Percentiles rank a stretch among this genome's conserved stretches.
These are phyloP conservation scores for Eidolon dupreanum DNA, from an alignment of 2,797 vertebrate species.

Conservation along the genomic window DNA sequence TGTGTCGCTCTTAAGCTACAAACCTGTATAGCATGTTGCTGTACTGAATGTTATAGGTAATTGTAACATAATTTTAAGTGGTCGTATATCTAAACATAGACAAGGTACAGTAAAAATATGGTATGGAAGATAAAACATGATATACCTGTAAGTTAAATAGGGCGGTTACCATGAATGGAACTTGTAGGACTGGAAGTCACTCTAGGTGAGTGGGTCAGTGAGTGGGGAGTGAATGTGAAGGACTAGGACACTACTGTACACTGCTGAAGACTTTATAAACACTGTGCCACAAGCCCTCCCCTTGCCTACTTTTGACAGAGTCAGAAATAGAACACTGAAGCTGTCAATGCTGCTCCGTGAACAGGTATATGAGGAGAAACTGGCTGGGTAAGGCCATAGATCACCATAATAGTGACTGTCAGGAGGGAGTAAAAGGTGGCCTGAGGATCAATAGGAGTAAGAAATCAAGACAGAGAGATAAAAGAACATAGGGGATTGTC, in stretches of 20 bases:
- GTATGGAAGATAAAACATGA: not conserved
- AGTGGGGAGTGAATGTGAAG: not conserved
- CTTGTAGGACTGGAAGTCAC: not conserved
- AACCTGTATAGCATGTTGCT: not conserved
- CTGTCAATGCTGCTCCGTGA: not conserved
- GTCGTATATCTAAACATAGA: not conserved
- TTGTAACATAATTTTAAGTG: not conserved
- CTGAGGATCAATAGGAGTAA: not conserved
- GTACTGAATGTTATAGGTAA: not conserved
- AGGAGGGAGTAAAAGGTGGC: not conserved
- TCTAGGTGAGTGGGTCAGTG: not conserved
- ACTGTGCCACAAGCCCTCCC: not conserved
- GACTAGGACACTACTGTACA: not conserved
- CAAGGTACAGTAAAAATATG: not conserved
- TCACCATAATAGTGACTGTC: not conserved
- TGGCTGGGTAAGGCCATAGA: not conserved
- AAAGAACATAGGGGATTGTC: not conserved
- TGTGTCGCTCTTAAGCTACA: not conserved
- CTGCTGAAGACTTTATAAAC: not conserved
- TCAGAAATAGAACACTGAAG: not conserved
- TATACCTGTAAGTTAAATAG: not conserved
- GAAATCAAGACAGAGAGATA: not conserved
- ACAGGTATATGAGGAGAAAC: not conserved
- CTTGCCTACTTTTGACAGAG: not conserved
- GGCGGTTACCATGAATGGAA: not conserved